Evolutionary conservation across 1,140 invertebrate genomes (phyloP), one percentile per base, ranked within the genome.

Genomic region (Gonioctena quinquepunctata): DNA sequence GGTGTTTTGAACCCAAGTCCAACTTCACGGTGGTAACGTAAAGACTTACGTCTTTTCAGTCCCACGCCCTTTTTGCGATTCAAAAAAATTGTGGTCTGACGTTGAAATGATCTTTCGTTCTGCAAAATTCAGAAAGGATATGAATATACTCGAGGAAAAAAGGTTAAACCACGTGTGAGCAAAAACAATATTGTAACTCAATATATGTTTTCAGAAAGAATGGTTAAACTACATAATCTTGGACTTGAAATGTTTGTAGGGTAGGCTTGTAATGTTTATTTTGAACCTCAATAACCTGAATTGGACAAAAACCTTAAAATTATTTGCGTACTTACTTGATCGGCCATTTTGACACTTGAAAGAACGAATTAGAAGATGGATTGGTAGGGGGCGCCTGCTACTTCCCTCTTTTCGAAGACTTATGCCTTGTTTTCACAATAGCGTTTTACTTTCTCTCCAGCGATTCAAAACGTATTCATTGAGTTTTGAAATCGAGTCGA

Each of bases 1-100:
- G 98, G 98, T 63, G 97, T 98, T 86, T 99, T 99, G 87, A 99
- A 99, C 76, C 98, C 98, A 73, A 99, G 89, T 79, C 98, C 98
- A 80, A 99, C 92, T 90, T 95, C 96, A 79, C 94, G 92, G 77
- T 89, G 89, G 82, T 97, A 97, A 77, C 98, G 89, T 79, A 93
- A 87, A 72, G 90, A 87, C 84, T 95, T 96, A 83, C 89, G 88
- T 83, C 90, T 89, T 79, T 90, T 88, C 28, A 89, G 86, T 73
- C 89, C 89, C n/a, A 54, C 63, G 16, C 63, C 63, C 3, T 66
- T 66, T 84, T 99, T 99, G 77, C 92, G 91, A 87, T 98, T 98
- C 79, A 97, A 88, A 87, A 98, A 98, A 79, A 99, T 91, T 75
- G 93, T 97, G n/a, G 94, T 92, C 87, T 99, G 98, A 85, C 97